Conservation (phyloP, 2,797 vertebrate species). For the Peromyscus melanophrys region DNA sequence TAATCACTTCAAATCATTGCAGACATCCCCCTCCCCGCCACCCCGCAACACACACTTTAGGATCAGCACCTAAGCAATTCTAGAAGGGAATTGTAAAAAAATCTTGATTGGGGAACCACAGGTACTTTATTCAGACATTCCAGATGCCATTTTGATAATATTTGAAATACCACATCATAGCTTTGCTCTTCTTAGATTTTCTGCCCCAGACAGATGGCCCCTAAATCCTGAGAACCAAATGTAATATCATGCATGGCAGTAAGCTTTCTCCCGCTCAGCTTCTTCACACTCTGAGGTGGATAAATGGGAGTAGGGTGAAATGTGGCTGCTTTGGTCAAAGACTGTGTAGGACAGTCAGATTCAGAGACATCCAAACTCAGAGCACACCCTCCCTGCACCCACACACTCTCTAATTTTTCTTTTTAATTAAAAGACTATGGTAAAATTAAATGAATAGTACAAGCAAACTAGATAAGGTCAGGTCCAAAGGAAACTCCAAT, state of each 20-base stretch:
- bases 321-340: conserved; percentile 6
- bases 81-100: neutral
- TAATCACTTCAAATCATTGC: neutral
- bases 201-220: neutral
- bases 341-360: neutral
- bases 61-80: neutral
- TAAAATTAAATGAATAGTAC: conserved; percentile 7
- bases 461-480: neutral
- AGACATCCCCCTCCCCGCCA: neutral
- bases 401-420: neutral
- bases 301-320: neutral
- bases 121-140: neutral
- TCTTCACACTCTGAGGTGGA: neutral
- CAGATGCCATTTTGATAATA: neutral
- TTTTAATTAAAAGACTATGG: neutral
- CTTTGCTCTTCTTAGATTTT: neutral
- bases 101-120: neutral
- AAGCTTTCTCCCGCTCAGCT: neutral
- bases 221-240: neutral
- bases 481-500: neutral
- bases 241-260: conserved; percentile 1
- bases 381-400: neutral
- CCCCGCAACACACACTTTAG: no score
- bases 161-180: neutral
- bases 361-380: neutral